These are phyloP conservation scores for Venusia cambrica DNA, from an alignment of 2,888 invertebrate species.

Conservation along the genomic window DNA sequence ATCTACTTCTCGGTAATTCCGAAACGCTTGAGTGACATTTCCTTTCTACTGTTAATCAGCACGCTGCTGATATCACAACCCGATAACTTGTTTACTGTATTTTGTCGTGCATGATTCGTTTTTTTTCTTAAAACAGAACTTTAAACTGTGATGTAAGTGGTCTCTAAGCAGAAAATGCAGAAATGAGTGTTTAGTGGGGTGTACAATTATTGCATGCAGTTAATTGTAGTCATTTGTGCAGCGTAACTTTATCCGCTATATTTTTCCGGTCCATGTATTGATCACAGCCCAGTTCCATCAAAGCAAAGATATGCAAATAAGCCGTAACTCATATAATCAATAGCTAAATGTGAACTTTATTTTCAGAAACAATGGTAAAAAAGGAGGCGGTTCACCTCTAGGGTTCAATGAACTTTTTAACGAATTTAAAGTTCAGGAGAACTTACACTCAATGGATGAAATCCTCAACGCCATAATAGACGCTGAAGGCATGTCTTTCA, in stretches of 20 bases:
- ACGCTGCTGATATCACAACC: conserved; percentile 41
- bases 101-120: conserved; percentile 46
- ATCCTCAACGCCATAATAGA: conserved; percentile 94
- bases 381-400: conserved; percentile 88
- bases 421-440: conserved; percentile 93
- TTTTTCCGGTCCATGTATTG: conserved; percentile 47
- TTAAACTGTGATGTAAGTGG: no score
- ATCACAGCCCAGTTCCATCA: conserved; percentile 2
- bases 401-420: conserved; percentile 94
- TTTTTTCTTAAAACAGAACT: conserved; percentile 41
- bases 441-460: conserved; percentile 92
- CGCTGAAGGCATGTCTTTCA: conserved; percentile 95
- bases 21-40: conserved; percentile 47
- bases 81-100: conserved; percentile 32
- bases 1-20: conserved; percentile 38
- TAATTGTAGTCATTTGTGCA: conserved; percentile 65
- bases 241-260: conserved; percentile 65
- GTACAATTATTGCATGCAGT: conserved; percentile 61
- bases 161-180: no score
- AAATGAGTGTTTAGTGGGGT: conserved; percentile 62
- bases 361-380: conserved; percentile 83
- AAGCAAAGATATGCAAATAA: not conserved
- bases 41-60: conserved; percentile 47
- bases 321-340: no score
- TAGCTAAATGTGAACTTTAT: conserved; percentile 14